A percentile compares a stretch with the other conserved stretches of the same genome.
These are phyloP conservation scores for Diaphora mendica DNA, from an alignment of 2,888 invertebrate species.

Conservation along the genomic window DNA sequence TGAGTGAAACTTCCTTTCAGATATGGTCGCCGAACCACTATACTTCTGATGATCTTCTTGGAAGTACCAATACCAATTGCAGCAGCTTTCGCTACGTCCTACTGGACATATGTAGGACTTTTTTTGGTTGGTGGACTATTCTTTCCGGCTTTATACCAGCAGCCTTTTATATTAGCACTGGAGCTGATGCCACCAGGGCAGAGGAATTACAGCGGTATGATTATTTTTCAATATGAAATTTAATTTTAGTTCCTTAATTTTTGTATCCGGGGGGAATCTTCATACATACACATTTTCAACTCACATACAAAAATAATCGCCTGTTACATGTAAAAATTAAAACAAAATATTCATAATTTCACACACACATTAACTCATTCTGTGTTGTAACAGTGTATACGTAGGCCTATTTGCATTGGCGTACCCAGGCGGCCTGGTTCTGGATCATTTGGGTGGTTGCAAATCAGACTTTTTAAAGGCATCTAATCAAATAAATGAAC, in stretches of 20 bases:
- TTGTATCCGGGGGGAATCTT: no score
- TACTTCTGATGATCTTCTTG: conserved; percentile 87
- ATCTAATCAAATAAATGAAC: no score
- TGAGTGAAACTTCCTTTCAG: conserved; percentile 59
- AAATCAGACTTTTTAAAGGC: no score
- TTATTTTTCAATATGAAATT: not conserved
- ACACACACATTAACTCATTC: no score
- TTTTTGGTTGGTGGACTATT: conserved; percentile 88
- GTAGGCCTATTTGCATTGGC: no score
- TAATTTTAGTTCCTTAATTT: not conserved
- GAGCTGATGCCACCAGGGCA: conserved; percentile 89
- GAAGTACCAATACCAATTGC: conserved; percentile 88
- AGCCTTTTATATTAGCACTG: conserved; percentile 89
- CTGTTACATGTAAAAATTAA: no score
- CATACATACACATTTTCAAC: no score
- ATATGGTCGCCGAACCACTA: conserved; percentile 88
- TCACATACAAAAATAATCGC: no score
- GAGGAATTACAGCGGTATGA: conserved; percentile 87
- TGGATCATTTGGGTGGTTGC: no score
- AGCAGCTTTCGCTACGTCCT: conserved; percentile 87
- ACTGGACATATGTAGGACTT: conserved; percentile 86
- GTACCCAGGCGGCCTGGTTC: no score
- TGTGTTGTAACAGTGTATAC: no score
- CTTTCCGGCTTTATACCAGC: conserved; percentile 89
- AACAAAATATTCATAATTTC: no score